These are phyloP conservation scores for Phengaris arion DNA, from an alignment of 2,888 invertebrate genomes.

Conservation along the genomic window DNA sequence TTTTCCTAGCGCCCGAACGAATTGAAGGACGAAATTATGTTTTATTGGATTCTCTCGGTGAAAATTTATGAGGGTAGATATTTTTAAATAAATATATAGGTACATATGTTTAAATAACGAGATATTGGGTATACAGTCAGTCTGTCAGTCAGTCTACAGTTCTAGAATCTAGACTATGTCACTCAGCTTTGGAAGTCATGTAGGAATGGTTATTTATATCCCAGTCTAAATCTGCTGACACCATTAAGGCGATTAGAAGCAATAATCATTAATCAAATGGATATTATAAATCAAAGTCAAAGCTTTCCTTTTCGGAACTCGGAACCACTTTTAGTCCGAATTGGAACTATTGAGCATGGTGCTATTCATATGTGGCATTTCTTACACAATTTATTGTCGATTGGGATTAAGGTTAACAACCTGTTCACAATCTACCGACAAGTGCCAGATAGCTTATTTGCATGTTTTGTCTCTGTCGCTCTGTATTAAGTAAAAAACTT, in stretches of 20 bases:
- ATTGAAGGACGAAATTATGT: slow-evolving; percentile 37
- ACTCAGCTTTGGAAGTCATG: not conserved
- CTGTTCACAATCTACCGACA: too few species aligned
- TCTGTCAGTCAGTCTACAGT: not conserved
- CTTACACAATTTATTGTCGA: not conserved
- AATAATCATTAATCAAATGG: slow-evolving; percentile 22
- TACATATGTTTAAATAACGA: not conserved
- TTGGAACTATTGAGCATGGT: not conserved
- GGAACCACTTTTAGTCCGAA: slow-evolving; percentile 1
- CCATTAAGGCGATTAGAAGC: slow-evolving; percentile 14
- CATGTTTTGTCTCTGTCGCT: too few species aligned
- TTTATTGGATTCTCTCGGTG: slow-evolving; percentile 21
- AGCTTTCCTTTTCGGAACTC: slow-evolving; percentile 9
- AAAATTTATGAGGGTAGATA: not conserved
- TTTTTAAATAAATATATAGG: not conserved
- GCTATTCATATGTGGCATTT: not conserved
- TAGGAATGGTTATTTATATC: slow-evolving; percentile 3
- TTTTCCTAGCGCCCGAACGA: slow-evolving; percentile 36
- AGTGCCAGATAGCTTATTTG: too few species aligned
- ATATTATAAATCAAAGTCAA: slow-evolving; percentile 23
- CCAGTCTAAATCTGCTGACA: slow-evolving; percentile 16
- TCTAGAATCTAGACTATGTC: not conserved
- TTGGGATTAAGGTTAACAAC: not conserved
- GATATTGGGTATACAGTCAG: not conserved
- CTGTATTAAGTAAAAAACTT: too few species aligned